Base-by-base conservation (phyloP, 2,797 vertebrate species). In the Enoplosus armatus region DNA sequence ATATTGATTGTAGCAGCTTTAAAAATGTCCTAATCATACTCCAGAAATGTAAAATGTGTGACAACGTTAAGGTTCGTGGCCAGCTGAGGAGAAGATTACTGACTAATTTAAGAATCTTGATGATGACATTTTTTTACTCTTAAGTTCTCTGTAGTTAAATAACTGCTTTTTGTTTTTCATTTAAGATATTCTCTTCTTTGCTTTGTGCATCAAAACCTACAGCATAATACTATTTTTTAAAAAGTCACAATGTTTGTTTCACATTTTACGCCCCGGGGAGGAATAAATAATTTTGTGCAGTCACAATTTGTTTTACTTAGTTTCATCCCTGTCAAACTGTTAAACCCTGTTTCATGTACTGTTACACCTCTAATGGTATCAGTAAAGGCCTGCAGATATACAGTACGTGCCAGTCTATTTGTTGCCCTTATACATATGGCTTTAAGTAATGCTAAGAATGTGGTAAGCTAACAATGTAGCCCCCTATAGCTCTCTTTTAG, bases 361-460 rank as follows among this genome's bases (percentile, higher is more conserved):
- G 27, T 75, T 65, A 12, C 22, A n/a, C 18, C 55, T 35, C 8
- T 31, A n/a, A 9, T 66, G 64, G 68, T 58, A 51, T 82, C 58
- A 70, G 22, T 59, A 53, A 58, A 41, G 54, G 29, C 24, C 29
- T 51, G 26, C 77, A 77, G 58, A 82, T 70, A 58, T 60, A 48
- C 37, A 75, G 26, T 81, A 70, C 16, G 5, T 82, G 80, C 69
- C 77, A 85, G 53, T 87, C 68, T 79, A 69, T 77, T 81, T 82
- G 75, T 81, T 84, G 74, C 65, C 61, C 75, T 79, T 53, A 89
- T 87, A 60, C 84, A 91, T 88, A 83, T 82, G 84, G 83, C 84
- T 87, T 69, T 67, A 74, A 89, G 91, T 75, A 87, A 93, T 90
- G 87, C 80, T 64, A 77, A 86, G 91, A 94, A 93, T 94, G 92